Percentiles rank a stretch among this genome's conserved stretches.
phyloP scores from a whole-genome alignment of 2,888 invertebrate species.

The Chesias legatella region DNA sequence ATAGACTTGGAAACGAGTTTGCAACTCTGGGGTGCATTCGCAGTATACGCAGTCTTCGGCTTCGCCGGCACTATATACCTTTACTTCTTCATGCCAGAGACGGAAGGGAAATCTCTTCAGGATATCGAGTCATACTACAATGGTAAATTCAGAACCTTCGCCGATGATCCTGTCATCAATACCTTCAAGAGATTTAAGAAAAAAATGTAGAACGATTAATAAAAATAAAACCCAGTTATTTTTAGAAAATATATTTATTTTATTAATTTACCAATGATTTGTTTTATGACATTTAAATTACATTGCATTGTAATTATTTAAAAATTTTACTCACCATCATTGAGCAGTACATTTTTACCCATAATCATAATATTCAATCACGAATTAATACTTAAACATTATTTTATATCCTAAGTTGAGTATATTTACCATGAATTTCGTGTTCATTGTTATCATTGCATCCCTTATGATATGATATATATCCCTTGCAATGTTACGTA shows the following conservation, averaged over 20 bases:
- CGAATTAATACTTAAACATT: too few relatives aligned
- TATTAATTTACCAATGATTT: conserved; percentile 1
- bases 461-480: not conserved
- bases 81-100: conserved; percentile 78
- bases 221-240: conserved; percentile 19
- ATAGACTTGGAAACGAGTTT: conserved; percentile 66
- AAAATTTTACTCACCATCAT: too few relatives aligned
- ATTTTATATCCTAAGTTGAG: too few relatives aligned
- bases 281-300: too few relatives aligned
- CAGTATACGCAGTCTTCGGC: conserved; percentile 67
- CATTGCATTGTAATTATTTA: too few relatives aligned
- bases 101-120: conserved; percentile 74
- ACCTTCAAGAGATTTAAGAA: conserved; percentile 52
- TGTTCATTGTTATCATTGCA: too few relatives aligned
- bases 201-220: conserved; percentile 23
- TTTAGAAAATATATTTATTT: conserved; percentile 21
- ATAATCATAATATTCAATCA: too few relatives aligned
- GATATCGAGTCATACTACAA: conserved; percentile 73
- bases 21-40: conserved; percentile 72
- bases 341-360: too few relatives aligned
- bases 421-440: too few relatives aligned
- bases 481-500: conserved; percentile 7
- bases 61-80: conserved; percentile 70
- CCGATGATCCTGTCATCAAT: conserved; percentile 65
- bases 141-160: conserved; percentile 58